Percentiles rank a stretch among this genome's conserved stretches.
Conservation (phyloP, 2,888 invertebrate genomes). For the Calliscelio sp. region DNA sequence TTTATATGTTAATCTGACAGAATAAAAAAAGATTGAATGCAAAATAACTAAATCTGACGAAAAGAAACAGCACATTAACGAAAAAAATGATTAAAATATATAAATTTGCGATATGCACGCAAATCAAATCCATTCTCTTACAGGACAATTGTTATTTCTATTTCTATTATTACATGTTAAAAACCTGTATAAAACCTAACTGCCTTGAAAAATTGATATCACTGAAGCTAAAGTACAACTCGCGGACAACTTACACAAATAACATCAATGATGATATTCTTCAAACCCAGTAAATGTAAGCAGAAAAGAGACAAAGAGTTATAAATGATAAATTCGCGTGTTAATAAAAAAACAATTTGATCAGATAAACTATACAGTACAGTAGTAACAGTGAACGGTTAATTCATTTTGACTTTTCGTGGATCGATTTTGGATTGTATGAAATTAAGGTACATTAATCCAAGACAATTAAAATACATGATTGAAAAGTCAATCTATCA, state of each 20-base stretch:
- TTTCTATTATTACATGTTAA: slow-evolving; percentile 80
- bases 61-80: too few relatives aligned
- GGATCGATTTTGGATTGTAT: slow-evolving; percentile 22
- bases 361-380: not conserved
- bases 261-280: slow-evolving; percentile 36
- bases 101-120: slow-evolving; percentile 33
- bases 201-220: slow-evolving; percentile 58
- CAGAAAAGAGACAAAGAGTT: slow-evolving; percentile 40
- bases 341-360: too few relatives aligned
- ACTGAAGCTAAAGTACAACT: slow-evolving; percentile 51
- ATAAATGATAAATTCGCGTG: not conserved
- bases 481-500: slow-evolving; percentile 12
- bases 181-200: slow-evolving; percentile 82
- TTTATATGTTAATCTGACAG: too few relatives aligned
- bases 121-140: slow-evolving; percentile 70
- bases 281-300: slow-evolving; percentile 38
- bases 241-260: slow-evolving; percentile 41
- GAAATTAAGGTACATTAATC: slow-evolving; percentile 50
- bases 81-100: too few relatives aligned
- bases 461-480: slow-evolving; percentile 1
- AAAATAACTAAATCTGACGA: too few relatives aligned
- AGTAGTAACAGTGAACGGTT: not conserved
- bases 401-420: slow-evolving; percentile 20
- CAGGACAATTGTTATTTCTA: slow-evolving; percentile 71
- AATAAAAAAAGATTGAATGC: too few relatives aligned